Base-by-base conservation (phyloP, 2,888 invertebrate species). In the Xestoiulus laeticollis region DNA sequence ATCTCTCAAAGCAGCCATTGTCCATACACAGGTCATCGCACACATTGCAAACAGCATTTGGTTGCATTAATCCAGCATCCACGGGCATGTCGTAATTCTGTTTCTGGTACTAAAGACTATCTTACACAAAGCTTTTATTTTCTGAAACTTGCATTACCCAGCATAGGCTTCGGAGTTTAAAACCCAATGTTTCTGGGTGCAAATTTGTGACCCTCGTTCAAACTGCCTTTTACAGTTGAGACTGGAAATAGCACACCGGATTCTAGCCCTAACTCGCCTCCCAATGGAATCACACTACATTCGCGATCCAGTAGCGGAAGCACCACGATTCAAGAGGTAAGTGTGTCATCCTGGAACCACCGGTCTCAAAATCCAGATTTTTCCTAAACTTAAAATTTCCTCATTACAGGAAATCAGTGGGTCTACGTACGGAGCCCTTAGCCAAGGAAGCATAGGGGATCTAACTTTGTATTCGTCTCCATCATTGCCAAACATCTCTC, bases 401-500 rank as follows among this genome's bases (percentile, higher is more conserved):
- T 91, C 38, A 83, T 91, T 91, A 48, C 89, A 94, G 92, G 96
- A 97, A 93, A 95, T 95, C 91, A 96, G 96, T 93, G 94, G 94
- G 90, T 93, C 94, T 88, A 93, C 93, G 44, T 95, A 94, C 90
- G 94, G 94, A 88, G 88, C 88, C n/a, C 92, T 92, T 30, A 89
- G 89, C 43, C 90, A 90, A 88, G 90, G 90, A 59, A 89, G 88
- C 30, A 88, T 89, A 19, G 89, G 90, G 53, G 94, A 96, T 92
- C 92, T 96, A 91, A 92, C 92, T 88, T 94, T 98, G 89, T 98
- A 98, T 94, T 97, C 97, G 90, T 97, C 97, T 91, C 98, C 98
- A 88, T 98, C 98, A 91, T 95, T 98, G 96, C 98, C 98, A 91
- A 98, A 98, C 94, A 98, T 98, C 92, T 98, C 98, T 89, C 94